Conservation (phyloP, 2,888 invertebrate species). For the Yponomeuta malinellus region DNA sequence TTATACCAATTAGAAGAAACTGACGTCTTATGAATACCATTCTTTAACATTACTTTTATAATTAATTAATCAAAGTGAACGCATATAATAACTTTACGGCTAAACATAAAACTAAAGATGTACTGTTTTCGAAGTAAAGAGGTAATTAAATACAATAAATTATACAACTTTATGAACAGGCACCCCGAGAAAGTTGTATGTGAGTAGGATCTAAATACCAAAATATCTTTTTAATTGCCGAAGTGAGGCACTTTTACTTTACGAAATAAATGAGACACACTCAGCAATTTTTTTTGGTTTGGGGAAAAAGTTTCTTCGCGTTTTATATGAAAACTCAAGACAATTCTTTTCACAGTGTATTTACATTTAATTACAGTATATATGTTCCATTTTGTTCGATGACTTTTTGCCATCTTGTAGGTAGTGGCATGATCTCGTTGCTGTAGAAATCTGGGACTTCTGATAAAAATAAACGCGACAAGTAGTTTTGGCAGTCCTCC, state of each 20-base stretch:
- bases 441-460: too few species aligned
- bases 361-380: too few species aligned
- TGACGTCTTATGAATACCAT: background rate
- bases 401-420: too few species aligned
- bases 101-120: background rate
- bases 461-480: too few species aligned
- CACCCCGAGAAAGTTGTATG: background rate
- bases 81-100: background rate
- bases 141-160: background rate
- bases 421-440: too few species aligned
- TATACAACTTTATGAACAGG: background rate
- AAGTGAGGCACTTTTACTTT: constrained; percentile 1
- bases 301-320: too few species aligned
- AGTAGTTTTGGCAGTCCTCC: too few species aligned
- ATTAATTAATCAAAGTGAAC: background rate
- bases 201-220: constrained; percentile 2
- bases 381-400: too few species aligned
- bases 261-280: background rate
- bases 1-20: background rate
- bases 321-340: too few species aligned
- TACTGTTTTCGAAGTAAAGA: background rate
- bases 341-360: too few species aligned
- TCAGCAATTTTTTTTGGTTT: background rate
- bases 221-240: background rate
- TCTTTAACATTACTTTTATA: background rate